These are phyloP conservation scores for Enteromius thamalakanensis DNA, from an alignment of 2,797 vertebrate species.

Conservation along the genomic window DNA sequence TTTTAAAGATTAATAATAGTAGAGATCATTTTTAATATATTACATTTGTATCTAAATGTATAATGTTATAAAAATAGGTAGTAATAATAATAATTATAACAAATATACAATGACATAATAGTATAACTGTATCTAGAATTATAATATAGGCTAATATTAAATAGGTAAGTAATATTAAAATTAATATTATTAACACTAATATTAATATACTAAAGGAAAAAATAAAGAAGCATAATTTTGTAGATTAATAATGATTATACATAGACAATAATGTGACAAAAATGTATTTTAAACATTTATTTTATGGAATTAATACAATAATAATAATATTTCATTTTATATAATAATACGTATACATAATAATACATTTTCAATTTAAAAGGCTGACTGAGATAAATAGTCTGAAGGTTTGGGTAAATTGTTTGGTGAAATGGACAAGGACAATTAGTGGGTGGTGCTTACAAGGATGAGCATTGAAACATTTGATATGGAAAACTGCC, in stretches of 20 bases:
- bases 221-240: neutral
- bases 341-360: too few species aligned
- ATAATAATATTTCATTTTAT: neutral
- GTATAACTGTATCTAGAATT: neutral
- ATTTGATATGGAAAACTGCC: slow-evolving; percentile 70
- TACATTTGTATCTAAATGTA: neutral
- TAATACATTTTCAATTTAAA: neutral
- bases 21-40: too few species aligned
- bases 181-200: neutral
- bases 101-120: neutral
- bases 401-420: slow-evolving; percentile 4
- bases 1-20: neutral
- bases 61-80: neutral
- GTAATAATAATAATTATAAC: neutral
- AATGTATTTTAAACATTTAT: neutral
- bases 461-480: slow-evolving; percentile 35
- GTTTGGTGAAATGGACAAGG: neutral
- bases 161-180: neutral
- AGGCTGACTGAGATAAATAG: neutral
- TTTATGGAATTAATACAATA: neutral
- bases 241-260: neutral
- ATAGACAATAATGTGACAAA: neutral
- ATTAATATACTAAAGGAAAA: neutral
- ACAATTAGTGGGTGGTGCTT: slow-evolving; percentile 12
- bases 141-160: neutral